Base-by-base conservation (phyloP, 2,797 vertebrate species). In the Simalia tracyae region DNA sequence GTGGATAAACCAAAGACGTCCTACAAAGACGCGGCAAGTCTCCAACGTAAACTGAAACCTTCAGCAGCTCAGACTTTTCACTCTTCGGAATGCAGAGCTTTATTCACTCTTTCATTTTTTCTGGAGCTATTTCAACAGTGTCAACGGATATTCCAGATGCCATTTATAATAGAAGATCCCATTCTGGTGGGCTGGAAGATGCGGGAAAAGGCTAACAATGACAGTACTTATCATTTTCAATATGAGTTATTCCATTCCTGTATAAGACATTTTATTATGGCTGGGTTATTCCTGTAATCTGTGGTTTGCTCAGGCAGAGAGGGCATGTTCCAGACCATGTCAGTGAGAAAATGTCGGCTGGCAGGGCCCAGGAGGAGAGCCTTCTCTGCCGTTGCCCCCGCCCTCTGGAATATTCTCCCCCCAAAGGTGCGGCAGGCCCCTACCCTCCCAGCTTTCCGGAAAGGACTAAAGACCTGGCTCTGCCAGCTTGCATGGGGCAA, bases 101-200 rank as follows among this genome's bases (percentile, higher is more conserved):
- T 28, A 66, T 24, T 86, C 84, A 31, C 24, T 6, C 19, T 57
- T 22, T 28, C 7, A 0, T 36, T 61, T 66, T 36, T 46, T 64
- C 22, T 24, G 61, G 56, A 64, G n/a, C 57, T 84, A 84, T 46
- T 19, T 31, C 54, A 0, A 0, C 22, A 46, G 54, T 88, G 63
- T 87, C 84, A 86, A 59, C n/a, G 81, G 59, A 92, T 0, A 1
- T 36, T 5, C 10, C 1, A 15, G 8, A 4, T 28, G 4, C 12
- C 0, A 0, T 12, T 87, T 1, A 0, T 61, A 46, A 61, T n/a
- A 61, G 66, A 50, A 24, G 56, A 28, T 10, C 0, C 0, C 4
- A 22, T 1, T 36, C 31, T 36, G 22, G 36, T 68, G 9, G 31
- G 5, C 10, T 5, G 59, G 36, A 36, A 36, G 9, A 60, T 31